These are phyloP conservation scores for Syritta pipiens DNA, from an alignment of 2,888 invertebrate species.

Conservation along the genomic window DNA sequence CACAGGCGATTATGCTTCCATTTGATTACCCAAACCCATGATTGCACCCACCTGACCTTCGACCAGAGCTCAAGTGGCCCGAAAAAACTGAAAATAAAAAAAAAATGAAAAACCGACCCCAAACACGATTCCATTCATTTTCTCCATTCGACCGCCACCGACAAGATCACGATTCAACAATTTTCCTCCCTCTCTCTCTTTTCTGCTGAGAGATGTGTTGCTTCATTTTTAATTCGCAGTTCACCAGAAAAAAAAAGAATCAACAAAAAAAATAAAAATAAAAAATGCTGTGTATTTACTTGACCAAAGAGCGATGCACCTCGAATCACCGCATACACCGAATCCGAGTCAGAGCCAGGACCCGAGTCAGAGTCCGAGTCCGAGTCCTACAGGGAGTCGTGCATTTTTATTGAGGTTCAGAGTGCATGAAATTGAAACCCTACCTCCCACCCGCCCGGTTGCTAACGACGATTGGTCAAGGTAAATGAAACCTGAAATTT, in stretches of 20 bases:
- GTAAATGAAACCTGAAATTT: conserved; percentile 65
- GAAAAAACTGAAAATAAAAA: no score
- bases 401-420: conserved; percentile 62
- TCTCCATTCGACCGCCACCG: no score
- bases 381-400: conserved; percentile 51
- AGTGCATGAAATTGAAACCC: conserved; percentile 68
- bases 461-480: conserved; percentile 61
- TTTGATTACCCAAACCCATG: no score
- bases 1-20: no score
- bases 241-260: no score
- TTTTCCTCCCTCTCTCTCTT: no score
- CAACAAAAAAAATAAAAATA: conserved; percentile 34
- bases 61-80: no score
- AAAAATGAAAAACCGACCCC: no score
- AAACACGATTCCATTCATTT: no score
- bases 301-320: conserved; percentile 10
- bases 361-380: neutral
- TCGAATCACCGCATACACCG: conserved; percentile 6
- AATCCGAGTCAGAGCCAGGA: neutral
- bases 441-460: conserved; percentile 28
- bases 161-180: conserved; percentile 58
- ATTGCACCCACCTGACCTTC: no score
- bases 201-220: conserved; percentile 50
- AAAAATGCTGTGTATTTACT: conserved; percentile 26
- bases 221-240: conserved; percentile 59